Evolutionary conservation across 2,888 invertebrate species (phyloP).

Genomic region (Philaethria dido): DNA sequence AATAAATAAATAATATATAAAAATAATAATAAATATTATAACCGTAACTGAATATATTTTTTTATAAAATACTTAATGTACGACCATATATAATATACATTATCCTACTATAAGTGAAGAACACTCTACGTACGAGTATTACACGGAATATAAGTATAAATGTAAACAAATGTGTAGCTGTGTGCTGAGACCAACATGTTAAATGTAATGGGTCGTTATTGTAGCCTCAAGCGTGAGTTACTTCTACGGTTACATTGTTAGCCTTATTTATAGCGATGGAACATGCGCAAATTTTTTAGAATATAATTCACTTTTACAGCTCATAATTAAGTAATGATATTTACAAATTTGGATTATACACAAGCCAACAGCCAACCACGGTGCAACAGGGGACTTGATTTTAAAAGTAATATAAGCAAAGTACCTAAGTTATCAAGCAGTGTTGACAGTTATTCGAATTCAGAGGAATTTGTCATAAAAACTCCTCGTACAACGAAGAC

Average conservation of each 20-base stretch:
- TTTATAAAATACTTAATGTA: too few species aligned
- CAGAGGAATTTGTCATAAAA: too few species aligned
- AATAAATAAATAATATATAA: too few species aligned
- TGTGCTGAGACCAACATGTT: constrained; percentile 12
- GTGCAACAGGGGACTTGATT: too few species aligned
- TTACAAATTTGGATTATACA: not conserved
- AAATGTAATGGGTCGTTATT: constrained; percentile 24
- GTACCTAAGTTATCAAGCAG: too few species aligned
- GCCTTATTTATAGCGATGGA: constrained; percentile 14
- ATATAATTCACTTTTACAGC: not conserved
- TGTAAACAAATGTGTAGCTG: not conserved
- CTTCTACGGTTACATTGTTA: constrained; percentile 22
- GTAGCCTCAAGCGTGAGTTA: constrained; percentile 17
- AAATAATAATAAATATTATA: too few species aligned
- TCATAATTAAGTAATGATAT: not conserved
- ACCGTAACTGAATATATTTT: too few species aligned
- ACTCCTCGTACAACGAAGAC: too few species aligned
- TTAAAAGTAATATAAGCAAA: too few species aligned
- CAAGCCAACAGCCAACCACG: too few species aligned
- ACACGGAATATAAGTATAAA: constrained; percentile 10
- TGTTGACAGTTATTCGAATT: too few species aligned
- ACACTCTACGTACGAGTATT: not conserved
- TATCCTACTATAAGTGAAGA: not conserved
- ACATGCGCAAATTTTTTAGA: not conserved
- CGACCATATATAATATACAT: too few species aligned